These are phyloP conservation scores for Stylophora pistillata DNA, from an alignment of 64 coral and sea anemone genomes.

Conservation along the genomic window DNA sequence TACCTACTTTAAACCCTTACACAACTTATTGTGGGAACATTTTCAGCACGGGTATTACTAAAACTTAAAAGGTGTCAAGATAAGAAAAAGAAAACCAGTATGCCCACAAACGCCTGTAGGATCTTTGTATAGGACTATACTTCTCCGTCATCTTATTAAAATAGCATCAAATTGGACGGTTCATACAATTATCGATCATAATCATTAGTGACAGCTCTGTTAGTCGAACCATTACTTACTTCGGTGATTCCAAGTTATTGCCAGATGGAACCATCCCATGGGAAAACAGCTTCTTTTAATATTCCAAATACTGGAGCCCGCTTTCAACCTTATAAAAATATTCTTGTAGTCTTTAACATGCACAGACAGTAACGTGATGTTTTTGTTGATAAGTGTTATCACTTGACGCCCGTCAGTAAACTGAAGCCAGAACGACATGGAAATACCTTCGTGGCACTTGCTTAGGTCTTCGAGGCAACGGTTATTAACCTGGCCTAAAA, in stretches of 20 bases:
- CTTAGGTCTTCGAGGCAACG: neutral
- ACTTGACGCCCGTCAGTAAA: neutral
- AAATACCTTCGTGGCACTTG: neutral
- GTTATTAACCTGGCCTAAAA: neutral
- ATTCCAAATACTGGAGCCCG: neutral
- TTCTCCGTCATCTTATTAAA: too few species aligned
- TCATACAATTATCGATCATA: too few species aligned
- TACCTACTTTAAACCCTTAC: too few species aligned
- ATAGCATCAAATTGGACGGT: too few species aligned
- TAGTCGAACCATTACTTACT: neutral
- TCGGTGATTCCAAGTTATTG: neutral
- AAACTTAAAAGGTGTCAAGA: too few species aligned
- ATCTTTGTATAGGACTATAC: too few species aligned
- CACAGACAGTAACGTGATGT: neutral
- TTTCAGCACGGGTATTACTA: too few species aligned
- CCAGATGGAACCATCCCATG: neutral
- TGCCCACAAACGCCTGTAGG: too few species aligned
- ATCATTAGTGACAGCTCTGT: too few species aligned
- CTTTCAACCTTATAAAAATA: neutral
- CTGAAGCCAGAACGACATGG: neutral
- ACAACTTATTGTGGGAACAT: too few species aligned
- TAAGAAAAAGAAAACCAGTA: too few species aligned
- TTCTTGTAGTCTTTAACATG: neutral
- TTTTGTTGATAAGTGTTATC: neutral
- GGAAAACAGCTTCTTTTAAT: constrained; percentile 3